phyloP scores from a whole-genome alignment of 23 tunicate genomes.

The Styela clava region DNA sequence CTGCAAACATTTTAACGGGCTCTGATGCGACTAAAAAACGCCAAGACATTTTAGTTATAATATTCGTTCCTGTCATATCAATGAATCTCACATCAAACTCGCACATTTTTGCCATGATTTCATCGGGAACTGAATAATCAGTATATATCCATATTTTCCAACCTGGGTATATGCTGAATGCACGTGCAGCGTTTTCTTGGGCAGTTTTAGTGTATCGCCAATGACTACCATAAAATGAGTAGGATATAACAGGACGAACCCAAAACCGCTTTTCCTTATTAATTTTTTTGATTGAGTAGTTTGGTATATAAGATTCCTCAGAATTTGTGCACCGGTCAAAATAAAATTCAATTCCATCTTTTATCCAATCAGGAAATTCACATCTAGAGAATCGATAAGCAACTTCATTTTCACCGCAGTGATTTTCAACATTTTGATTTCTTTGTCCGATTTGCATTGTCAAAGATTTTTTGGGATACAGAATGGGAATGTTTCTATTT shows the following conservation, averaged over 20 bases:
- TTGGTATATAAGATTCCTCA: neutral
- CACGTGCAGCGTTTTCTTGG: neutral
- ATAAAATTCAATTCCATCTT: conserved; percentile 23
- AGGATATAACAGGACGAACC: conserved; percentile 12
- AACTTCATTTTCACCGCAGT: conserved; percentile 17
- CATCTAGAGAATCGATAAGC: conserved; percentile 6
- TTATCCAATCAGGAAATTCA: conserved; percentile 8
- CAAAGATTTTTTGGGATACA: conserved; percentile 4
- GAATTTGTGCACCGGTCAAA: conserved; percentile 17
- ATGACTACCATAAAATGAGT: conserved; percentile 1
- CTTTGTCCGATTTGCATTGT: conserved; percentile 9
- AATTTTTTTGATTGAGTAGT: neutral
- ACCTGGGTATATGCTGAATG: conserved; percentile 11
- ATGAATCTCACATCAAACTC: neutral
- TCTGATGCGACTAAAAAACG: conserved; percentile 12
- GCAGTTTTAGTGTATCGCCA: neutral
- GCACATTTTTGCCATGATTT: neutral
- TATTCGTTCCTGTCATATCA: conserved; percentile 14
- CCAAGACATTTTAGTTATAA: conserved; percentile 14
- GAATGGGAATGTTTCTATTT: neutral
- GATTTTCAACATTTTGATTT: conserved; percentile 2
- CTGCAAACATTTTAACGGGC: conserved; percentile 9
- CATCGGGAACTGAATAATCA: conserved; percentile 17
- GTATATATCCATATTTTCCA: conserved; percentile 19
- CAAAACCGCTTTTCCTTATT: conserved; percentile 4